These are phyloP conservation scores for Triops longicaudatus DNA, from an alignment of 1,140 invertebrate genomes.

Conservation along the genomic window DNA sequence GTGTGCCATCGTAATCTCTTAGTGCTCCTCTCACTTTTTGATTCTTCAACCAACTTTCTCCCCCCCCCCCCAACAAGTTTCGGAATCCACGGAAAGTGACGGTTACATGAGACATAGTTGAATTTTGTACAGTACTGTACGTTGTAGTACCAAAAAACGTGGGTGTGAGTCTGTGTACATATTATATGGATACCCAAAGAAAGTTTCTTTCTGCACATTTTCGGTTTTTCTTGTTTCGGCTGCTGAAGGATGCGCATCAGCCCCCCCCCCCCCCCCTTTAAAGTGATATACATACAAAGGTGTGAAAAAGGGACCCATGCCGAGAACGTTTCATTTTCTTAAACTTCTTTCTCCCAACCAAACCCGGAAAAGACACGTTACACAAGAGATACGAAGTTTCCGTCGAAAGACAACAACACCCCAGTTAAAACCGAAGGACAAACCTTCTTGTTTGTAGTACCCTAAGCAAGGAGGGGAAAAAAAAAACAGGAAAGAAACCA, in stretches of 20 bases:
- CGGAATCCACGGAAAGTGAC: background rate
- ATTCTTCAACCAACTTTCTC: background rate
- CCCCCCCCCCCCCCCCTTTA: background rate
- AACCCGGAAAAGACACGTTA: background rate
- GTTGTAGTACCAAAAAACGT: background rate
- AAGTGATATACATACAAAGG: slow-evolving; percentile 15
- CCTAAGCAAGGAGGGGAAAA: too few relatives aligned
- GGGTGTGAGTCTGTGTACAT: background rate
- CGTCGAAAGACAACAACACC: background rate
- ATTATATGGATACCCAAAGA: background rate
- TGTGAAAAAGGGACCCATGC: background rate
- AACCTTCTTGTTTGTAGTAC: background rate
- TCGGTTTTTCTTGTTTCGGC: background rate
- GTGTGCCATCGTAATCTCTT: background rate
- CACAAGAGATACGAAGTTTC: background rate
- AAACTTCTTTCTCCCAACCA: background rate
- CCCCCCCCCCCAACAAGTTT: too few relatives aligned
- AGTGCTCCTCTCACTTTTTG: background rate
- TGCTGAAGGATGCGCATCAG: background rate
- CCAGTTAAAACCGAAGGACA: background rate
- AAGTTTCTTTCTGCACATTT: background rate
- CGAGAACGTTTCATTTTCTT: too few relatives aligned
- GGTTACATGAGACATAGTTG: background rate
- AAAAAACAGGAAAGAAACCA: background rate
- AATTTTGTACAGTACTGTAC: slow-evolving; percentile 11